A percentile compares a stretch with the other conserved stretches of the same genome.
Conservation (phyloP, 2,888 invertebrate genomes). For the Noctua comes region DNA sequence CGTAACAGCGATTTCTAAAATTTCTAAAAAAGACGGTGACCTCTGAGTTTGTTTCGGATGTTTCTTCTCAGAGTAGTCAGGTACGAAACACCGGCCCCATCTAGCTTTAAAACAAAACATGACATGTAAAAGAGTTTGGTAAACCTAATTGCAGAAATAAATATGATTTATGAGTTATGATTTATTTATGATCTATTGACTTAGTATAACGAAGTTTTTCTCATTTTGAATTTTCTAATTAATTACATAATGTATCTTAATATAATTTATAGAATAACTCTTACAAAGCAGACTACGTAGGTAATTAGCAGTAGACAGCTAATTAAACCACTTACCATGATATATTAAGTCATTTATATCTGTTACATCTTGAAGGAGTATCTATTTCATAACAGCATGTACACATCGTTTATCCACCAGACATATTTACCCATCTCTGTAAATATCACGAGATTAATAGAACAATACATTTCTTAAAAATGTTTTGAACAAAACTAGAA, state of each 20-base stretch:
- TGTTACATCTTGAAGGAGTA: not conserved
- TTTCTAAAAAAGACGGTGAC: too few species aligned
- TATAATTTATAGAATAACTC: not conserved
- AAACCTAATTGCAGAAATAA: too few species aligned
- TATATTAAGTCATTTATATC: not conserved
- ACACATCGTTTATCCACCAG: not conserved
- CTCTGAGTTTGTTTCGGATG: too few species aligned
- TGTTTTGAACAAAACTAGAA: not conserved
- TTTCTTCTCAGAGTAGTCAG: too few species aligned
- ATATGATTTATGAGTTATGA: too few species aligned
- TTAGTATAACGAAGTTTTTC: not conserved
- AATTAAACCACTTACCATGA: constrained; percentile 7
- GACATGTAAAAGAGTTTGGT: too few species aligned
- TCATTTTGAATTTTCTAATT: not conserved
- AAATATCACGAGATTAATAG: not conserved
- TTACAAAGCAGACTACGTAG: not conserved
- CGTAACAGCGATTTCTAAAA: not conserved
- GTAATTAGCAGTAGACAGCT: not conserved
- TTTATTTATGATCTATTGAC: too few species aligned
- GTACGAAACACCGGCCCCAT: too few species aligned
- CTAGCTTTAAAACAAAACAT: too few species aligned
- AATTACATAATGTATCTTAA: not conserved
- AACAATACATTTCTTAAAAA: constrained; percentile 3
- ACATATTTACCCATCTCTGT: not conserved
- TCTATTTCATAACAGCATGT: not conserved